phyloP scores from a whole-genome alignment of 2,797 vertebrate species.

The Pangasius macronema region DNA sequence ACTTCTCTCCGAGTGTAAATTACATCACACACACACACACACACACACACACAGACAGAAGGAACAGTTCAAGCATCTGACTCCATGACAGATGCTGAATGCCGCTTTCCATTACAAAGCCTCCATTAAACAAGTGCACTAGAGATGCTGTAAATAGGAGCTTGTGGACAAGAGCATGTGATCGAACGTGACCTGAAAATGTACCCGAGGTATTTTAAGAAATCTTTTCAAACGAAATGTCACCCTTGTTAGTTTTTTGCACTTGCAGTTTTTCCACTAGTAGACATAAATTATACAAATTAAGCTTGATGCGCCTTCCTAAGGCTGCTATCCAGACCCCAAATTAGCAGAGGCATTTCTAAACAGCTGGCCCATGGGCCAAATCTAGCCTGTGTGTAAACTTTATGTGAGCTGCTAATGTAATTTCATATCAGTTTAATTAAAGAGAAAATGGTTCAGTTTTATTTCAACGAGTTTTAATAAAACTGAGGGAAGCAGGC shows the following conservation, averaged over 20 bases:
- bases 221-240: not conserved
- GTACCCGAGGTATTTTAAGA: not conserved
- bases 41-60: slow-evolving; percentile 48
- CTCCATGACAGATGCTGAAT: slow-evolving; percentile 35
- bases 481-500: slow-evolving; percentile 14
- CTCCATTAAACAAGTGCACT: slow-evolving; percentile 21
- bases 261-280: not conserved
- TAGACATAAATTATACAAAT: slow-evolving; percentile 20
- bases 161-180: not conserved
- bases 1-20: slow-evolving; percentile 66
- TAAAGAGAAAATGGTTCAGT: slow-evolving; percentile 18
- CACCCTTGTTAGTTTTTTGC: not conserved
- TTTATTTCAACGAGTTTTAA: slow-evolving; percentile 35
- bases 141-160: not conserved
- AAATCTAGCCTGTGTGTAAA: slow-evolving; percentile 34
- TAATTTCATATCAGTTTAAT: slow-evolving; percentile 41
- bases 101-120: slow-evolving; percentile 60
- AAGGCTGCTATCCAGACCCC: slow-evolving; percentile 25
- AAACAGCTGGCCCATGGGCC: slow-evolving; percentile 35
- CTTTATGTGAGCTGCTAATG: slow-evolving; percentile 13
- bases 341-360: slow-evolving; percentile 23
- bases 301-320: not conserved
- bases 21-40: slow-evolving; percentile 62
- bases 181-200: slow-evolving; percentile 2
- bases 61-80: slow-evolving; percentile 56